Evolutionary conservation across 2,113 vertebrate genomes (phyloP).

Genomic region (Podarcis cretensis): DNA sequence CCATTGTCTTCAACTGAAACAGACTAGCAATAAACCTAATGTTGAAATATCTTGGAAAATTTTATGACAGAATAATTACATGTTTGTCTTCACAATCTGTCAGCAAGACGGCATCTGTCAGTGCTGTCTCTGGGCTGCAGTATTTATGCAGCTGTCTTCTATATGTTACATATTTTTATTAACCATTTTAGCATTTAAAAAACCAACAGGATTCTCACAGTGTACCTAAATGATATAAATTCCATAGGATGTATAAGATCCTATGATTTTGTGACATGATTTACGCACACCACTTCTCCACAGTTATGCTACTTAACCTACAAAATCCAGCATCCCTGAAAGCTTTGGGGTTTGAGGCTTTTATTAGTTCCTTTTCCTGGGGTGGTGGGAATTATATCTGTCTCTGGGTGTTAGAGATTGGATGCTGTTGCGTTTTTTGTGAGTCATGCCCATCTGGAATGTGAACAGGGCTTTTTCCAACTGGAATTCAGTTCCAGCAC

Average conservation of each 20-base stretch:
- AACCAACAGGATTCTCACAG: neutral
- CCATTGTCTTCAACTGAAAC: slow-evolving; percentile 21
- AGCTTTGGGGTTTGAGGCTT: neutral
- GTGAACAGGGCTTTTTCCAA: too few species aligned
- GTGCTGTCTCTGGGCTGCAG: slow-evolving; percentile 24
- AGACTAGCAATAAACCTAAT: neutral
- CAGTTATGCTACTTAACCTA: slow-evolving; percentile 15
- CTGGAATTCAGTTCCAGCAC: too few species aligned
- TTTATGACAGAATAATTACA: neutral
- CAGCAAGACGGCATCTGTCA: slow-evolving; percentile 15
- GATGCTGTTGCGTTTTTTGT: neutral
- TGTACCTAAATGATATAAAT: neutral
- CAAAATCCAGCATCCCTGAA: slow-evolving; percentile 8
- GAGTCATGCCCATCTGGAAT: slow-evolving; percentile 26
- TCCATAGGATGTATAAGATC: neutral
- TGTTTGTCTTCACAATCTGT: slow-evolving; percentile 23
- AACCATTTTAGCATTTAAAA: neutral
- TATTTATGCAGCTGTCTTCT: slow-evolving; percentile 30
- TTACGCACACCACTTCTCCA: neutral
- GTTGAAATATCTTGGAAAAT: slow-evolving; percentile 36
- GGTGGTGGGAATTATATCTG: neutral
- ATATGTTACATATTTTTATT: neutral
- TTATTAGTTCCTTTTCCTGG: neutral
- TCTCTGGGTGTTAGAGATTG: slow-evolving; percentile 16
- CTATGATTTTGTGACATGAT: neutral